Evolutionary conservation across 1,140 invertebrate genomes (phyloP), one percentile per base, ranked within the genome.

Genomic region (Cardiocondyla obscurior): DNA sequence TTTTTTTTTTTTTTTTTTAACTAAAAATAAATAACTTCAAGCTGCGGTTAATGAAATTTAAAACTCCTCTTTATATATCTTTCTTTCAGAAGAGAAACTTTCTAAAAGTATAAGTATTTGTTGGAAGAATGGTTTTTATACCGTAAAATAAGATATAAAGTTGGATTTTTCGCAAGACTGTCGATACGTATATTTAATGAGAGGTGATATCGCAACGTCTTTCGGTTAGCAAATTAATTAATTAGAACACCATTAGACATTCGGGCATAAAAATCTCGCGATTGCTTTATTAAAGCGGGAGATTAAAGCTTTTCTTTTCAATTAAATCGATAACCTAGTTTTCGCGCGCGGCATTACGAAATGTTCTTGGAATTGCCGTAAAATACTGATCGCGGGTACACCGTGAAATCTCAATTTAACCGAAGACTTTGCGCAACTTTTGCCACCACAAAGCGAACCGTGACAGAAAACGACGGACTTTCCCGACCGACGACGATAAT

Each of bases 401-500:
- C 2, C 55, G 72, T 46, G 72, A 74, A 74, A 62, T 46, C 42
- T 28, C 55, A 25, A 46, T 62, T 74, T 46, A 60, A 44, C 16
- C 72, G 55, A n/a, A 10, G 39, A 46, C 36, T 73, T 73, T 49
- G 36, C 33, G 62, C 62, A 79, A 76, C 30, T 76, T 46, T 73
- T 46, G 51, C 42, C 14, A 46, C 51, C 36, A 81, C 55, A 51
- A 69, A n/a, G 39, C 64, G 8, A 42, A 28, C 36, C 77, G 67
- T 30, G 28, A 12, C 19, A 70, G 28, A 69, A 81, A 55, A 19
- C 51, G 33, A 49, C 44, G 67, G 58, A 84, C 81, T 79, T 74
- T 58, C 74, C 57, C 74, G 25, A 72, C 14, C 22, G 22, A n/a
- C 42, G 22, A 28, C 19, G 85, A 88, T 84, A 88, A 88, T 89